phyloP scores from a whole-genome alignment of 2,888 invertebrate genomes.

The Cylloceria caligata region DNA sequence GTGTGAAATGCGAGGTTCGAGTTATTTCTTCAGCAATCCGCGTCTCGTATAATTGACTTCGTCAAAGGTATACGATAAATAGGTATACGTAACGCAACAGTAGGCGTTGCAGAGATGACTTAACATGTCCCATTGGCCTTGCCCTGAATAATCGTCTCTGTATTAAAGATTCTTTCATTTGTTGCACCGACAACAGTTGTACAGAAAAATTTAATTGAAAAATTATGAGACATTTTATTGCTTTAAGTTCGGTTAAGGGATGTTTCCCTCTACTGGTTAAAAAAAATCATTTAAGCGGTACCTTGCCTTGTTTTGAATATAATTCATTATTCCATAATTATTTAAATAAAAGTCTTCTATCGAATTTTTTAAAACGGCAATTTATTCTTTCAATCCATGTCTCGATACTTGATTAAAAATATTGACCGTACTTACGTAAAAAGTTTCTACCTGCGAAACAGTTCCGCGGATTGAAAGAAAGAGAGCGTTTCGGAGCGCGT shows the following conservation, averaged over 20 bases:
- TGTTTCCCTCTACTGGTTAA: no score
- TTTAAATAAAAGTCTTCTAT: no score
- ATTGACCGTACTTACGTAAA: conserved; percentile 12
- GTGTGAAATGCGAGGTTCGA: conserved; percentile 18
- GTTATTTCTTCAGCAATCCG: not conserved
- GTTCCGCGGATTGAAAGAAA: conserved; percentile 1
- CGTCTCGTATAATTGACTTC: conserved; percentile 4
- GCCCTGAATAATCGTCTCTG: not conserved
- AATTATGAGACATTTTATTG: not conserved
- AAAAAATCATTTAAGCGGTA: no score
- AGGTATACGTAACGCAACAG: not conserved
- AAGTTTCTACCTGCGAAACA: conserved; percentile 18
- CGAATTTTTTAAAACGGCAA: not conserved
- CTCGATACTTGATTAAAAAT: not conserved
- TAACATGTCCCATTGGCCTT: conserved; percentile 26
- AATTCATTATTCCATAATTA: no score
- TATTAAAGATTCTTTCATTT: not conserved
- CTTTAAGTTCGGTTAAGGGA: no score
- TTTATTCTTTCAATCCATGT: not conserved
- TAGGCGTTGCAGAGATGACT: not conserved
- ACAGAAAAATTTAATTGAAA: not conserved
- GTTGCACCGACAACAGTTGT: not conserved
- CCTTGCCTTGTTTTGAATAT: no score
- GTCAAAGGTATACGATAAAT: not conserved
- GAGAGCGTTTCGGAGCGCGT: conserved; percentile 9